phyloP scores from a whole-genome alignment of 2,797 vertebrate species.

The Pelobates cultripes region DNA sequence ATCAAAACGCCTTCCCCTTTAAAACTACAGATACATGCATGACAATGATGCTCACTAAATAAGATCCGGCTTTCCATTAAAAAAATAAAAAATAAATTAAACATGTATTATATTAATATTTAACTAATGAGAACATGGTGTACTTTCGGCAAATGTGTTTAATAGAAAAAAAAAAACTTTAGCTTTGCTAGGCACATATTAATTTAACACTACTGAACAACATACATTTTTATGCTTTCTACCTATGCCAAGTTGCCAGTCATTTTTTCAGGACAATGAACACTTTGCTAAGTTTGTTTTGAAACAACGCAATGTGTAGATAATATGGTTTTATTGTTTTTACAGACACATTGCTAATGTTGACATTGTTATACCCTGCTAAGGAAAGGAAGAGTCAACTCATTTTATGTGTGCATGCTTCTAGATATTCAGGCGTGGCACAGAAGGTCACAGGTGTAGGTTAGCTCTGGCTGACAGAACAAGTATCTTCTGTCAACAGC shows the following conservation, averaged over 20 bases:
- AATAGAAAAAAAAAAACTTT: not conserved
- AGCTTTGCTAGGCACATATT: not conserved
- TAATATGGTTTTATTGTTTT: conserved; percentile 49
- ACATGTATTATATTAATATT: not conserved
- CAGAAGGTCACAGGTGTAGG: conserved; percentile 49
- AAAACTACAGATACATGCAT: not conserved
- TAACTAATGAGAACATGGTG: not conserved
- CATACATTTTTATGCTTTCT: not conserved
- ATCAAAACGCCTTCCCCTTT: not conserved
- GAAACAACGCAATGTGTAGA: conserved; percentile 47
- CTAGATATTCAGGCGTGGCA: conserved; percentile 34
- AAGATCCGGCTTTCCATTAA: not conserved
- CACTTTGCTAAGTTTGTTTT: conserved; percentile 35
- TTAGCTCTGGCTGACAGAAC: conserved; percentile 50
- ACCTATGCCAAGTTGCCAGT: not conserved
- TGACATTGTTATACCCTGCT: conserved; percentile 46
- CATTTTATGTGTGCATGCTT: conserved; percentile 25
- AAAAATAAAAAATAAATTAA: not conserved
- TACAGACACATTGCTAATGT: conserved; percentile 54
- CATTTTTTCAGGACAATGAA: conserved; percentile 16
- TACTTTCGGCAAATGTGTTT: not conserved
- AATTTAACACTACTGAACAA: not conserved
- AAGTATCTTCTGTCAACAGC: conserved; percentile 50
- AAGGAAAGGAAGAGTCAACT: conserved; percentile 46
- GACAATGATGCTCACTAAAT: not conserved